Evolutionary conservation across 2,888 invertebrate genomes (phyloP), one percentile per base, ranked within the genome.

Genomic region (Meloe dianella): DNA sequence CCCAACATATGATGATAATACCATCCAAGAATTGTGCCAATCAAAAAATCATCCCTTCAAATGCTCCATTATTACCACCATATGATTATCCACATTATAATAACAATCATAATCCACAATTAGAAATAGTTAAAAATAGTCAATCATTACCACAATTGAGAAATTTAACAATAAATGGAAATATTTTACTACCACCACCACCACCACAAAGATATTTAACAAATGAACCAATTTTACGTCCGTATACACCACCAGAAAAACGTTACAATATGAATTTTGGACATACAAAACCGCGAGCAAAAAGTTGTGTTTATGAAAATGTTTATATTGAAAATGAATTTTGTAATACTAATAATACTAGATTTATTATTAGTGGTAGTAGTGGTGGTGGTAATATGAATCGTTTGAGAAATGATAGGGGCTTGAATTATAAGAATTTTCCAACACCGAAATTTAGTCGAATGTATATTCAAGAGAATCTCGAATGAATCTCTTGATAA

Each of bases 361-460:
- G n/a, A 27, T 27, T 27, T 51, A 61, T 60, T 22, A 60, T 59
- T n/a, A 60, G 60, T 60, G 12, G 22, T 22, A 17, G 51, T 51
- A 6, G 22, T 51, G 22, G 51, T 51, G 9, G 1, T 12, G 10
- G 22, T 51, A 51, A 51, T 51, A 22, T 51, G 8, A 56, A 56
- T 56, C 17, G 62, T 65, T 69, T 75, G 30, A 76, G 72, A 63
- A 77, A 75, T 63, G 79, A 79, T 63, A 70, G 71, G 61, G 73
- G 64, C 63, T 68, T 77, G 61, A 75, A 75, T 69, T 71, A 72
- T 63, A 78, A 76, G 51, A 80, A 80, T 65, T 84, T 83, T 73
- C 84, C 84, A 0, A 79, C 75, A 61, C 82, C 82, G 2, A 81
- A 83, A 65, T 84, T 82, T 74, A 84, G 79, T 77, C 79, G 78